A percentile compares a stretch with the other conserved stretches of the same genome.
Evolutionary conservation across 1,140 invertebrate species (phyloP).

Genomic region (Bombus confusus): DNA sequence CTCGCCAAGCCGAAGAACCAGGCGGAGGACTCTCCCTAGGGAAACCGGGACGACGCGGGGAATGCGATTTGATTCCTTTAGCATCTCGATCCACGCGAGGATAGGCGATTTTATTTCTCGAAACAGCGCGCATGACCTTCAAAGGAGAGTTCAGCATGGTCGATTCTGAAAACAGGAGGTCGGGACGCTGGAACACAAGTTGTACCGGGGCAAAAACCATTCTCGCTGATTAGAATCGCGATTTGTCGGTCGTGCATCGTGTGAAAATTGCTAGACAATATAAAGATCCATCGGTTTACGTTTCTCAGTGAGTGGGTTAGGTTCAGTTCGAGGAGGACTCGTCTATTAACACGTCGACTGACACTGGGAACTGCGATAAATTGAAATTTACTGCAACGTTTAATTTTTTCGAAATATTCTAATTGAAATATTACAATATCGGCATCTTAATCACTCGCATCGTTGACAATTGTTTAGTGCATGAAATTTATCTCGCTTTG

Average conservation of each 20-base stretch:
- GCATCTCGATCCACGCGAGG: slow-evolving; percentile 51
- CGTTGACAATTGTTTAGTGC: no score
- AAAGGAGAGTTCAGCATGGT: slow-evolving; percentile 18
- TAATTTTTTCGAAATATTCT: no score
- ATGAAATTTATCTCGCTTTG: no score
- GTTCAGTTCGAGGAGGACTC: no score
- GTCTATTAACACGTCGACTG: not conserved
- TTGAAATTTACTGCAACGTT: no score
- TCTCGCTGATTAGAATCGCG: slow-evolving; percentile 44
- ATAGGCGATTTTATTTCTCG: slow-evolving; percentile 60
- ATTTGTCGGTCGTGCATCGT: slow-evolving; percentile 31
- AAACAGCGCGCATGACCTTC: slow-evolving; percentile 39
- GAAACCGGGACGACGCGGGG: slow-evolving; percentile 66
- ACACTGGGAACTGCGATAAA: no score
- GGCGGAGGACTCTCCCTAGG: slow-evolving; percentile 55
- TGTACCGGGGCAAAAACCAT: slow-evolving; percentile 14
- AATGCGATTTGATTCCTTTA: slow-evolving; percentile 78
- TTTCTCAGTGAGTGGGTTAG: not conserved
- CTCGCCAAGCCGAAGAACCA: slow-evolving; percentile 51
- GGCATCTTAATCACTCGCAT: no score
- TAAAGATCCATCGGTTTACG: no score
- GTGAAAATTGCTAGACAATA: slow-evolving; percentile 24
- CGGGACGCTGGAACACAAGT: slow-evolving; percentile 24
- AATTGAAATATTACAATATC: no score
- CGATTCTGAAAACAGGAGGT: slow-evolving; percentile 39